phyloP scores from a whole-genome alignment of 1,140 invertebrate species.

The Caenorhabditis inopinata region DNA sequence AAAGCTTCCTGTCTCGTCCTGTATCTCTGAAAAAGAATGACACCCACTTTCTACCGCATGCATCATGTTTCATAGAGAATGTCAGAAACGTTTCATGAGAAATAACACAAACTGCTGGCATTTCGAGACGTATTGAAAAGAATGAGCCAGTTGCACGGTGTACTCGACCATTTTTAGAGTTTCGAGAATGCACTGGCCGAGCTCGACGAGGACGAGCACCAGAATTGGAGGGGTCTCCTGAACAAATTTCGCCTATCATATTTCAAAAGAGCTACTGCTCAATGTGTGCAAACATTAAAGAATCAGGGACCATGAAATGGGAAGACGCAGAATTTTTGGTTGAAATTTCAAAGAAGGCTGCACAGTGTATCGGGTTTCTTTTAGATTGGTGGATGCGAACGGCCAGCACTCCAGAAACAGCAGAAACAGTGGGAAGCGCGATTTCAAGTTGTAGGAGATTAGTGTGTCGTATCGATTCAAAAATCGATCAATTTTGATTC shows the following conservation, averaged over 20 bases:
- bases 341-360: background rate
- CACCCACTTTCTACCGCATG: background rate
- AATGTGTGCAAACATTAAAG: constrained; percentile 16
- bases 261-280: constrained; percentile 32
- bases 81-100: background rate
- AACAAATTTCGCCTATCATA: constrained; percentile 18
- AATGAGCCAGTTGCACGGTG: background rate
- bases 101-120: background rate
- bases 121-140: too few species aligned
- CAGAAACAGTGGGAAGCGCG: background rate
- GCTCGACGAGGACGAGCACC: background rate
- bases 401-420: too few species aligned
- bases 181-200: background rate
- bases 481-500: too few species aligned
- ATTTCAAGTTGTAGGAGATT: background rate
- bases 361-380: constrained; percentile 16
- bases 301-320: constrained; percentile 15
- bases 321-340: background rate
- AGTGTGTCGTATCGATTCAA: too few species aligned
- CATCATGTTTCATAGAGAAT: background rate
- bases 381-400: constrained; percentile 1
- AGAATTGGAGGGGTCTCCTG: background rate
- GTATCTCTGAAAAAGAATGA: background rate
- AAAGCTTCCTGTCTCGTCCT: background rate
- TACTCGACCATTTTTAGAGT: constrained; percentile 1